Evolutionary conservation across 2,797 vertebrate genomes (phyloP).

Genomic region (Kryptolebias ocellatus): DNA sequence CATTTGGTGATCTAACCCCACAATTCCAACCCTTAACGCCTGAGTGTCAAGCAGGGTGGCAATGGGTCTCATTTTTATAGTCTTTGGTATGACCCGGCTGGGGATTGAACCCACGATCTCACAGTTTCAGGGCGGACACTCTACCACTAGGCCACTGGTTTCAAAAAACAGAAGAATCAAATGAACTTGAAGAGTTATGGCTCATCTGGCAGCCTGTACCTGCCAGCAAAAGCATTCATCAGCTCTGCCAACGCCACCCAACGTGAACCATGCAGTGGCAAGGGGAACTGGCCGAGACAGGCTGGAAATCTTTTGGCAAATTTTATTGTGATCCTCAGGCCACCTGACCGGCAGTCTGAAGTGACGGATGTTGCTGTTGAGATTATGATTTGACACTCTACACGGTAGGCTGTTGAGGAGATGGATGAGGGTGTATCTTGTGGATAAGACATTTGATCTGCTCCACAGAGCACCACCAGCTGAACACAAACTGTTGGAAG

Average conservation of each 20-base stretch:
- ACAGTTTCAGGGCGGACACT: too few relatives aligned
- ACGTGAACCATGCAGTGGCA: conserved; percentile 15
- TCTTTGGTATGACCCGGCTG: too few relatives aligned
- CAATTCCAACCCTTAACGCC: too few relatives aligned
- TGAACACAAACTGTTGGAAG: neutral
- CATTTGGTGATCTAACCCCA: too few relatives aligned
- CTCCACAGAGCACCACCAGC: conserved; percentile 4
- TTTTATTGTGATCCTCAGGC: conserved; percentile 61
- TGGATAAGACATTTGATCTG: conserved; percentile 26
- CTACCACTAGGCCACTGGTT: too few relatives aligned
- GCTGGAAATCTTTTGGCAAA: conserved; percentile 62
- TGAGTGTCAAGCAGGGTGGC: too few relatives aligned
- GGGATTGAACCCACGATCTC: too few relatives aligned
- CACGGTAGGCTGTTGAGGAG: conserved; percentile 37
- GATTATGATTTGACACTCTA: conserved; percentile 48
- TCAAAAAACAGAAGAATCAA: neutral
- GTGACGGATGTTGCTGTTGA: conserved; percentile 65
- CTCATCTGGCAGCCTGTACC: conserved; percentile 29
- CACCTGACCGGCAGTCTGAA: conserved; percentile 28
- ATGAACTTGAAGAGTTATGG: conserved; percentile 32
- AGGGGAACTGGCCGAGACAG: conserved; percentile 1
- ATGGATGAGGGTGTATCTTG: conserved; percentile 20
- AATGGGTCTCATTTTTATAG: too few relatives aligned
- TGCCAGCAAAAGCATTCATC: conserved; percentile 49
- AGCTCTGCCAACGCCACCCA: conserved; percentile 48